phyloP scores from a whole-genome alignment of 2,797 vertebrate genomes.

The Huso huso region DNA sequence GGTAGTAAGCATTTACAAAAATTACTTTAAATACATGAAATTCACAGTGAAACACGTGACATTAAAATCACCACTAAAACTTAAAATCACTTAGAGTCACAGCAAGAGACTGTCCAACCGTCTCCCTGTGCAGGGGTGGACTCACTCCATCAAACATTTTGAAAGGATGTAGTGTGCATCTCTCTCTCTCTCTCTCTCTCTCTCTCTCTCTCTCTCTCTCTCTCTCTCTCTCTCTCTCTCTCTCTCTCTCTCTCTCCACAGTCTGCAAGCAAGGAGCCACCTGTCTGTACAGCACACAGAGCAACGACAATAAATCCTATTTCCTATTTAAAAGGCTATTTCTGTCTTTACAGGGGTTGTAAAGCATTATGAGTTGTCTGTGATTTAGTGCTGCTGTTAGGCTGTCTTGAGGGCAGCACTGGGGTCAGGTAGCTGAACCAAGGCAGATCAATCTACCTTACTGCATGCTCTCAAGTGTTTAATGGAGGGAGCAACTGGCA shows the following conservation, averaged over 20 bases:
- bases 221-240: too few species aligned
- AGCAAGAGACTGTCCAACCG: too few species aligned
- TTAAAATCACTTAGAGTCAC: too few species aligned
- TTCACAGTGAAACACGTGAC: too few species aligned
- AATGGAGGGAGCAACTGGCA: neutral
- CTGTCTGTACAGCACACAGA: neutral
- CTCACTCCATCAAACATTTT: too few species aligned
- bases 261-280: neutral
- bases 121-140: too few species aligned
- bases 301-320: conserved; percentile 3
- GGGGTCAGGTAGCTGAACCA: neutral
- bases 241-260: neutral
- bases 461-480: neutral
- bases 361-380: conserved; percentile 3
- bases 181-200: too few species aligned
- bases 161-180: too few species aligned
- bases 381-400: conserved; percentile 6
- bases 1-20: too few species aligned
- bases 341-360: neutral
- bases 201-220: too few species aligned
- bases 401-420: neutral
- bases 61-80: too few species aligned
- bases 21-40: too few species aligned
- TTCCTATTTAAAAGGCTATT: conserved; percentile 8
- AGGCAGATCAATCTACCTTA: neutral